phyloP scores from a whole-genome alignment of 2,888 invertebrate genomes.

The Archips crataeganus region DNA sequence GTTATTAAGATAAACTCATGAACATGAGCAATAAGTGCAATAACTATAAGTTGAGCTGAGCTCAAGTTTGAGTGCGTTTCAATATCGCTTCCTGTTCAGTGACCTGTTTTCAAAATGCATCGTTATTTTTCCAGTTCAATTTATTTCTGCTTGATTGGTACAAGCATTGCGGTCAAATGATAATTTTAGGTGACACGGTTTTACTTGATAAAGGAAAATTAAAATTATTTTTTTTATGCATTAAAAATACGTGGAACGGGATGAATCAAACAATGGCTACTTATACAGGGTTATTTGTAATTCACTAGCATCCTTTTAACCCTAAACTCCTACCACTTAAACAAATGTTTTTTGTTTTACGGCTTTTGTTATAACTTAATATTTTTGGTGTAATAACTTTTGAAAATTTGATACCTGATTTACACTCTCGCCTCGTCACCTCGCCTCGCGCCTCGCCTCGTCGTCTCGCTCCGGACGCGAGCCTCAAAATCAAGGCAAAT shows the following conservation, averaged over 20 bases:
- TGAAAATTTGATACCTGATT: no score
- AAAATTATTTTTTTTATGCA: slow-evolving; percentile 2
- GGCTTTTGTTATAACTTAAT: no score
- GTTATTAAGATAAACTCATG: background rate
- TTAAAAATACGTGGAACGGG: background rate
- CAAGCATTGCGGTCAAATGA: slow-evolving; percentile 30
- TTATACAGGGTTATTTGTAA: no score
- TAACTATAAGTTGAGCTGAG: slow-evolving; percentile 22
- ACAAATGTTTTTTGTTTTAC: no score
- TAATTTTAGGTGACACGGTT: slow-evolving; percentile 33
- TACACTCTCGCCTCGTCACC: no score
- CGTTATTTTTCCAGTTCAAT: slow-evolving; percentile 39
- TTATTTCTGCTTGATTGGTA: slow-evolving; percentile 33
- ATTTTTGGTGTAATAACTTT: no score
- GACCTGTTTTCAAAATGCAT: slow-evolving; percentile 55
- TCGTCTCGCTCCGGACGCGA: no score
- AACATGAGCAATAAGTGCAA: background rate
- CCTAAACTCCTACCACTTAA: no score
- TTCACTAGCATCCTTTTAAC: no score
- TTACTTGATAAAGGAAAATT: slow-evolving; percentile 21
- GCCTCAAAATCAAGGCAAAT: no score
- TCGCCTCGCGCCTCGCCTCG: no score
- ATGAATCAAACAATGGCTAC: no score
- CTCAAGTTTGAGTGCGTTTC: slow-evolving; percentile 37
- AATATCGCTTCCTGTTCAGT: slow-evolving; percentile 60